Conservation (phyloP, 2,888 invertebrate genomes). For the Eilema griseolum region DNA sequence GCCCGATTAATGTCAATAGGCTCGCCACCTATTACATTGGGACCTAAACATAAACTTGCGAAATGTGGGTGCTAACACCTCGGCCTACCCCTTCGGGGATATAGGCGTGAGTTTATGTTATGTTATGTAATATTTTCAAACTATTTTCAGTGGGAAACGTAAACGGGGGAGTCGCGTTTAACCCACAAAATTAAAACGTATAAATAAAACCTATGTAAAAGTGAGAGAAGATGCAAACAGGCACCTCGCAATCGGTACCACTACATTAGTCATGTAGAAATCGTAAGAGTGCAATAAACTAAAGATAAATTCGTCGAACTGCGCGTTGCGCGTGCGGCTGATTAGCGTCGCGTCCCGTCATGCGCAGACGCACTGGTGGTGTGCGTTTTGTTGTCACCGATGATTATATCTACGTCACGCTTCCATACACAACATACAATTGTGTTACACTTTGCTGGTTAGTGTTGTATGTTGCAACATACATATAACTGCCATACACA, state of each 20-base stretch:
- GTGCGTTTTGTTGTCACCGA: conserved; percentile 40
- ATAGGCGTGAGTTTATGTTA: no score
- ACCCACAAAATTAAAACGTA: no score
- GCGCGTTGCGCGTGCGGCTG: conserved; percentile 43
- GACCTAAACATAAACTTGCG: no score
- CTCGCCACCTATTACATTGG: no score
- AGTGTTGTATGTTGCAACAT: conserved; percentile 3
- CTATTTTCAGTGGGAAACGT: no score
- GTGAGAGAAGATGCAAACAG: not conserved
- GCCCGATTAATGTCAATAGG: no score
- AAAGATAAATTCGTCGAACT: conserved; percentile 36
- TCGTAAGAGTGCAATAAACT: conserved; percentile 41
- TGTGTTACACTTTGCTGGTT: conserved; percentile 12
- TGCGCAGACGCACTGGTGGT: conserved; percentile 20
- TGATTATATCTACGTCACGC: conserved; percentile 42
- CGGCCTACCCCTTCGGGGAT: no score
- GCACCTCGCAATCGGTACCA: not conserved
- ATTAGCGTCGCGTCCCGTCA: conserved; percentile 35
- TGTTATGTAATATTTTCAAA: no score
- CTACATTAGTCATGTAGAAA: conserved; percentile 26
- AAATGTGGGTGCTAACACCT: no score
- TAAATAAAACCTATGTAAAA: no score
- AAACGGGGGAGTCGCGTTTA: no score
- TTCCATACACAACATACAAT: conserved; percentile 27
- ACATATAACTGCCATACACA: not conserved